A percentile compares a stretch with the other conserved stretches of the same genome.
Conservation (phyloP, 2,888 invertebrate genomes). For the Atethmia centrago region DNA sequence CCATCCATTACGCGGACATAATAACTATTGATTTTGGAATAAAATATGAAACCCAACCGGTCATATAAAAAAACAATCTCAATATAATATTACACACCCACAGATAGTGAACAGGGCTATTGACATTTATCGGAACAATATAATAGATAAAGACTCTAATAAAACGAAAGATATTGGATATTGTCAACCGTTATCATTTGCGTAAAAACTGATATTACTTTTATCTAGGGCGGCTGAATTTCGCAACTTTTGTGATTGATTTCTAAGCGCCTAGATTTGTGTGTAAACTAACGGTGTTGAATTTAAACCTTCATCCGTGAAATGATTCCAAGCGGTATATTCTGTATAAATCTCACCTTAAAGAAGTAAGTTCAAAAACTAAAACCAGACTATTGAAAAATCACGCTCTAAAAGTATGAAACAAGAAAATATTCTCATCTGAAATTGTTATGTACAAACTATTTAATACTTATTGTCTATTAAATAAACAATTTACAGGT, state of each 20-base stretch:
- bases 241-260: conserved; percentile 3
- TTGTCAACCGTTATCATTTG: conserved; percentile 19
- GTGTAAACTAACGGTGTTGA: no score
- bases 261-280: neutral
- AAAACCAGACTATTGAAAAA: no score
- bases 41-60: conserved; percentile 11
- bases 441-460: no score
- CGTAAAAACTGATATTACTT: conserved; percentile 3
- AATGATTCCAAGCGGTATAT: no score
- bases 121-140: conserved; percentile 48
- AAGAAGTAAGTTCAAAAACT: no score
- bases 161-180: conserved; percentile 32
- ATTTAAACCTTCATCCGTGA: no score
- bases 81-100: conserved; percentile 22
- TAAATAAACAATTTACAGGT: no score
- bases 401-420: no score
- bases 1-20: neutral
- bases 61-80: conserved; percentile 18
- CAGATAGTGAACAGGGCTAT: conserved; percentile 15
- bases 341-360: no score
- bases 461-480: no score
- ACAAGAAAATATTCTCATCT: no score
- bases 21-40: neutral
- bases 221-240: neutral
- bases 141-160: conserved; percentile 39